Evolutionary conservation across 2,113 vertebrate genomes (phyloP).

Genomic region (Atractosteus spatula): DNA sequence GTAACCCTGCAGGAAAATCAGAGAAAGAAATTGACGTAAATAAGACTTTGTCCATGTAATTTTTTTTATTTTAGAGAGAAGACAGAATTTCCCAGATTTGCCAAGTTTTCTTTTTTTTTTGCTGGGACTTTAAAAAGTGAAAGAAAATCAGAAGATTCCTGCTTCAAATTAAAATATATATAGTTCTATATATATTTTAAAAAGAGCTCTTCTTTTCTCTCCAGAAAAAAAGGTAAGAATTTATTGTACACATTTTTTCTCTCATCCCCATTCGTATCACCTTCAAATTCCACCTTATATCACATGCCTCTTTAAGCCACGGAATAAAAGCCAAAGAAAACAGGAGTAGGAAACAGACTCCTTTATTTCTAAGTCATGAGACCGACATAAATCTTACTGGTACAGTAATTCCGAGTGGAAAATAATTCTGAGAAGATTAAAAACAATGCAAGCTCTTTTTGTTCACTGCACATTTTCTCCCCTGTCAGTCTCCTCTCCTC

Average conservation of each 20-base stretch:
- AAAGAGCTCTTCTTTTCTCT: slow-evolving; percentile 1
- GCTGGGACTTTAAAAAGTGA: slow-evolving; percentile 23
- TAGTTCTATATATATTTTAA: too few relatives aligned
- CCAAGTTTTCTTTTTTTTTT: slow-evolving; percentile 40
- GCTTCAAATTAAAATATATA: too few relatives aligned
- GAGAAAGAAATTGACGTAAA: slow-evolving; percentile 1
- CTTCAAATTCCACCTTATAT: slow-evolving; percentile 45
- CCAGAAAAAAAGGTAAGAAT: slow-evolving; percentile 57
- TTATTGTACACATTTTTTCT: not conserved
- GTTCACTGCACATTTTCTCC: slow-evolving; percentile 8
- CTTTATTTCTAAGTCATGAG: slow-evolving; percentile 63
- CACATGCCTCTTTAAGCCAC: slow-evolving; percentile 42
- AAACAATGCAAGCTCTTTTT: slow-evolving; percentile 31
- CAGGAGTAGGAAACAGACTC: slow-evolving; percentile 44
- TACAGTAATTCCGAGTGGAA: slow-evolving; percentile 33
- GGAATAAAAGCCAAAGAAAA: slow-evolving; percentile 44
- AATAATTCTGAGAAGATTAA: slow-evolving; percentile 50
- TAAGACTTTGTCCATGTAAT: slow-evolving; percentile 13
- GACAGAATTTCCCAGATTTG: slow-evolving; percentile 53
- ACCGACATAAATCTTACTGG: slow-evolving; percentile 58
- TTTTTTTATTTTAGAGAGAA: slow-evolving; percentile 28
- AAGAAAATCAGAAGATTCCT: too few relatives aligned
- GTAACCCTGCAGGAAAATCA: slow-evolving; percentile 8
- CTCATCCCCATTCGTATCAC: slow-evolving; percentile 40
- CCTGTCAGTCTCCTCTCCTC: slow-evolving; percentile 11